Percentiles rank a stretch among this genome's conserved stretches.
Conservation (phyloP, 2,113 vertebrate genomes). For the Eonycteris spelaea region DNA sequence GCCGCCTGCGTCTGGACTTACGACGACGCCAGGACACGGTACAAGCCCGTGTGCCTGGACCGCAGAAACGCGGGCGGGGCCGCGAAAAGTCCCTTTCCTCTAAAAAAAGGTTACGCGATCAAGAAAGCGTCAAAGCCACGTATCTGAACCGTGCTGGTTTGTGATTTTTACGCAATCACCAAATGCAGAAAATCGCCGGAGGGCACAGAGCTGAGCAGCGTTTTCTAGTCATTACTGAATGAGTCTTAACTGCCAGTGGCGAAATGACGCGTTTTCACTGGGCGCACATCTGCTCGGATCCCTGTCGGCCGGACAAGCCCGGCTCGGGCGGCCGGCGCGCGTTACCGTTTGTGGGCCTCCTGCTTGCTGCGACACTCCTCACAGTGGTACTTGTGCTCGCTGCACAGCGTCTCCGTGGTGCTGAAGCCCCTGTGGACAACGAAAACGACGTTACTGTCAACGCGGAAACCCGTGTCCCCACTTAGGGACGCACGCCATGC, state of each 20-base stretch:
- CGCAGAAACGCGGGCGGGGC: not conserved
- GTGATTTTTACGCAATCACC: not conserved
- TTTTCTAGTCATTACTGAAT: not conserved
- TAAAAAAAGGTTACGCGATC: not conserved
- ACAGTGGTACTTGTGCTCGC: constrained; percentile 91
- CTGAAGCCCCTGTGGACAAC: constrained; percentile 85
- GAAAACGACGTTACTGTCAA: not conserved
- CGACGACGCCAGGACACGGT: not conserved
- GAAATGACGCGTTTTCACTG: not conserved
- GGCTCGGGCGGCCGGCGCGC: not conserved
- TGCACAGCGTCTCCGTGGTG: constrained; percentile 90
- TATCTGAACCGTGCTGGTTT: not conserved
- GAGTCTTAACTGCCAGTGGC: not conserved
- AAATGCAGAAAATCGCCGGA: not conserved
- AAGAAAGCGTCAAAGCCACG: not conserved
- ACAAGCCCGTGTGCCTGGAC: not conserved
- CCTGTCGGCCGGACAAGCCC: not conserved
- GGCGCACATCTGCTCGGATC: not conserved
- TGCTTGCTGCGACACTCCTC: constrained; percentile 91
- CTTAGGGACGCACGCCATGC: constrained; percentile 9
- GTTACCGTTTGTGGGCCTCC: constrained; percentile 90
- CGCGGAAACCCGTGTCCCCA: not conserved
- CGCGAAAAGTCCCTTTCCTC: not conserved
- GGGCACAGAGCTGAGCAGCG: not conserved
- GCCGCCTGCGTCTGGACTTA: not conserved